Evolutionary conservation across 2,113 vertebrate species (phyloP), one percentile per base, ranked within the genome.

Genomic region (Lepisosteus osseus): DNA sequence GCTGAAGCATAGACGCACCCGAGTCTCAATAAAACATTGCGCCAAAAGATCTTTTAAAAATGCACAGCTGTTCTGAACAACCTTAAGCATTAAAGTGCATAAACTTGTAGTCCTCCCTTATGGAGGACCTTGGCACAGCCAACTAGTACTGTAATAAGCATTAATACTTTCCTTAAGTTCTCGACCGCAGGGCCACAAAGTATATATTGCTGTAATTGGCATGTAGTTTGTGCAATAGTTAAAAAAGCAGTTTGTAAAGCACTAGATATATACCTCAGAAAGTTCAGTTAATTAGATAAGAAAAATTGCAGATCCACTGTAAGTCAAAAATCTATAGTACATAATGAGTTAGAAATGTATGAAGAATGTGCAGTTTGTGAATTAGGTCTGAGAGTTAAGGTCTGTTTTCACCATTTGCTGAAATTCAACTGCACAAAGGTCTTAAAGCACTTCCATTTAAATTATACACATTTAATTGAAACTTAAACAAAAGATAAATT

Each of bases 191-290:
- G 54, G 47, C 47, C 47, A 51, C 47, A 51, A 8, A 14, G 14
- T 54, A 29, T 68, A 9, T 51, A 17, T 54, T 61, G 13, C 17
- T 61, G 13, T 43, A 29, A n/a, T 40, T 41, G 57, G 65, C 44
- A 13, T 61, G 29, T 68, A 14, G 12, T 12, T 15, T 61, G 72
- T 73, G 72, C 72, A 73, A 68, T 68, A 68, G 51, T 61, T 7
- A 29, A 7, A 72, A 42, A n/a, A 61, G 5, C 11, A 12, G 56
- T 62, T 13, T 73, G 61, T 62, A n/a, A 67, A 14, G 40, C 43
- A 42, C 64, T 72, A 72, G 71, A 56, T 8, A 5, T 68, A 68
- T 67, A 73, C 72, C 72, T 73, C 72, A 54, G 65, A 68, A 42
- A 12, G 43, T 45, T 62, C 40, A 42, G 3, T 6, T 55, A 43